A percentile compares a stretch with the other conserved stretches of the same genome.
Evolutionary conservation across 2,113 vertebrate species (phyloP).

Genomic region (Mixornis gularis): DNA sequence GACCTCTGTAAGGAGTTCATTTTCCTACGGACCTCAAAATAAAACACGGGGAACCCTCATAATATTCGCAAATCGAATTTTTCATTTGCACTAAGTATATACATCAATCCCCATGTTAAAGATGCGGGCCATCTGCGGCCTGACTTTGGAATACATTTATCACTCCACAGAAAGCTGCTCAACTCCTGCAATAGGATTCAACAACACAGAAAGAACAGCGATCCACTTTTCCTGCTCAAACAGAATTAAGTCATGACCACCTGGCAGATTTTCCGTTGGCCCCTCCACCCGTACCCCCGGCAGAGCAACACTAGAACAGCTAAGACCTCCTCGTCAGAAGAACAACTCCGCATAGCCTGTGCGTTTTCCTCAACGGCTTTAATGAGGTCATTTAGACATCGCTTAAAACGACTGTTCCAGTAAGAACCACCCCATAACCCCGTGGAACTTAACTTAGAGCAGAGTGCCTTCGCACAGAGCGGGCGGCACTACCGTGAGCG

Average conservation of each 20-base stretch:
- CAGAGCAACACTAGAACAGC: background rate
- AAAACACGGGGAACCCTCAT: background rate
- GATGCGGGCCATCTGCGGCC: background rate
- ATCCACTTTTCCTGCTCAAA: background rate
- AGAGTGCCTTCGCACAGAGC: background rate
- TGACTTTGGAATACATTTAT: background rate
- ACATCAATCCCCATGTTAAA: background rate
- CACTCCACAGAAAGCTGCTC: background rate
- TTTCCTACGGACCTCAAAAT: background rate
- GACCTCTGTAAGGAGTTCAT: background rate
- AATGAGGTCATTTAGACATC: background rate
- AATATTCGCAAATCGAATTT: fast-evolving
- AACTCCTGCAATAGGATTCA: background rate
- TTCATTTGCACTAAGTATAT: background rate
- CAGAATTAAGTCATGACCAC: background rate
- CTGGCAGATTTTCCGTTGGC: background rate
- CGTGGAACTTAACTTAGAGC: background rate
- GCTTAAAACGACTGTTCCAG: background rate
- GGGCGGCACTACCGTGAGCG: background rate
- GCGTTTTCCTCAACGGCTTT: background rate
- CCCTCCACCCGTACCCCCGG: background rate
- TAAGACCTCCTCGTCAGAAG: background rate
- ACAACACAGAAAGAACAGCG: background rate
- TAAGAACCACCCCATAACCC: background rate
- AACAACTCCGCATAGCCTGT: background rate